Conservation (phyloP, 2,797 vertebrate species). For the Epinephelus coioides region DNA sequence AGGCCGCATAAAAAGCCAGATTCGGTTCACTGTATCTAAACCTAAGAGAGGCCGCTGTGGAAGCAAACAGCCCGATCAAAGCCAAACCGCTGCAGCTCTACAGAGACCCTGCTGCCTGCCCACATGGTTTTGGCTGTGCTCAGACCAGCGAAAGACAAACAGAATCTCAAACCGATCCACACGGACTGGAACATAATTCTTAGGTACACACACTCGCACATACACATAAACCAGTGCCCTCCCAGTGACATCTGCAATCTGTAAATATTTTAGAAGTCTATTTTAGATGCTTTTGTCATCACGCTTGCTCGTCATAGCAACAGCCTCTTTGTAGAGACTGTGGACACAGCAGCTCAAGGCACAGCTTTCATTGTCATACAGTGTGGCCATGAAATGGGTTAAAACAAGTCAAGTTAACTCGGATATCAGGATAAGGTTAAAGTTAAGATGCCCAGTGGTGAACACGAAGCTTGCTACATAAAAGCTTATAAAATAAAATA, state of each 20-base stretch:
- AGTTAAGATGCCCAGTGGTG: too few relatives aligned
- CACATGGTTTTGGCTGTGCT: slow-evolving; percentile 59
- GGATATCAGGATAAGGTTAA: neutral
- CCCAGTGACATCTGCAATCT: slow-evolving; percentile 2
- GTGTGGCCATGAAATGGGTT: neutral
- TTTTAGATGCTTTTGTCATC: neutral
- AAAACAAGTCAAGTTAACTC: neutral
- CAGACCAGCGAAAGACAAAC: slow-evolving; percentile 69
- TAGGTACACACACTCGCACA: slow-evolving; percentile 1
- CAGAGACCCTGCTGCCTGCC: slow-evolving; percentile 43
- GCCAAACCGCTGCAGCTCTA: slow-evolving; percentile 39
- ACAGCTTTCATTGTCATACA: neutral
- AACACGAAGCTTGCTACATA: too few relatives aligned
- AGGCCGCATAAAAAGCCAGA: slow-evolving; percentile 1
- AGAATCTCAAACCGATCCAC: slow-evolving; percentile 41
- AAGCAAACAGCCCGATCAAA: slow-evolving; percentile 60
- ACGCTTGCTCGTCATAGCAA: neutral
- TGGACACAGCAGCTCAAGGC: neutral
- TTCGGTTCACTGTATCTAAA: slow-evolving; percentile 33
- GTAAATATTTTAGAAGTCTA: neutral
- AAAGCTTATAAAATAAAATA: too few relatives aligned
- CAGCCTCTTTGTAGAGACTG: neutral
- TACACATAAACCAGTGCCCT: slow-evolving; percentile 9
- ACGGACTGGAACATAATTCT: slow-evolving; percentile 35
- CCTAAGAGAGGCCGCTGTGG: slow-evolving; percentile 30